phyloP scores from a whole-genome alignment of 2,888 invertebrate genomes.

The Hypomecis atomaria region DNA sequence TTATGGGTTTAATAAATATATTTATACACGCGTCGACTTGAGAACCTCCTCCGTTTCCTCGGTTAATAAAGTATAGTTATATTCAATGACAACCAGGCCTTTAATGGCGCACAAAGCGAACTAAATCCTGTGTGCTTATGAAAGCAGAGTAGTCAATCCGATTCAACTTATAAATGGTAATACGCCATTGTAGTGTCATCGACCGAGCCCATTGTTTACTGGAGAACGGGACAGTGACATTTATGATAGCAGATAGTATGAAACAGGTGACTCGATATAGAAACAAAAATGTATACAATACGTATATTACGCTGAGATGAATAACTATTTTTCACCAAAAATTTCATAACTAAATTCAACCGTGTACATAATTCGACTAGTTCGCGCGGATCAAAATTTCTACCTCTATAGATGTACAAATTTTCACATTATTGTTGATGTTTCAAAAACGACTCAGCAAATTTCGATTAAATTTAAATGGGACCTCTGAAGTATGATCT shows the following conservation, averaged over 20 bases:
- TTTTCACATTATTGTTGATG: too few relatives aligned
- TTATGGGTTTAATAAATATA: too few relatives aligned
- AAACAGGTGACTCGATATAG: constrained; percentile 16
- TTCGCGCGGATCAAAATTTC: too few relatives aligned
- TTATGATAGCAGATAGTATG: constrained; percentile 17
- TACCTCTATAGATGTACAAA: too few relatives aligned
- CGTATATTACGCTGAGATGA: not conserved
- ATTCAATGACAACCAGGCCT: constrained; percentile 12
- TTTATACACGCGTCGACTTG: too few relatives aligned
- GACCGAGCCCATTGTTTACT: constrained; percentile 61
- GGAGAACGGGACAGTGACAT: constrained; percentile 23
- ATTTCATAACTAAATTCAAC: too few relatives aligned
- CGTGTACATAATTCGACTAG: too few relatives aligned
- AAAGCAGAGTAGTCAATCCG: constrained; percentile 44
- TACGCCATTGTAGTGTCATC: constrained; percentile 61
- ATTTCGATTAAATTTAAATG: too few relatives aligned
- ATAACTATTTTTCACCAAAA: too few relatives aligned
- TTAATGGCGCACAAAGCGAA: constrained; percentile 23
- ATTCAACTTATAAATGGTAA: constrained; percentile 48
- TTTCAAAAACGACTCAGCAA: too few relatives aligned
- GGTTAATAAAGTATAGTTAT: constrained; percentile 2
- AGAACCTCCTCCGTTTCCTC: not conserved
- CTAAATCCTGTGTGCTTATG: constrained; percentile 30
- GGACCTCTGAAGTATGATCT: too few relatives aligned
- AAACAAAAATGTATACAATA: not conserved